These are phyloP conservation scores for Paradisaea rubra DNA, from an alignment of 2,113 vertebrate genomes.

Conservation along the genomic window DNA sequence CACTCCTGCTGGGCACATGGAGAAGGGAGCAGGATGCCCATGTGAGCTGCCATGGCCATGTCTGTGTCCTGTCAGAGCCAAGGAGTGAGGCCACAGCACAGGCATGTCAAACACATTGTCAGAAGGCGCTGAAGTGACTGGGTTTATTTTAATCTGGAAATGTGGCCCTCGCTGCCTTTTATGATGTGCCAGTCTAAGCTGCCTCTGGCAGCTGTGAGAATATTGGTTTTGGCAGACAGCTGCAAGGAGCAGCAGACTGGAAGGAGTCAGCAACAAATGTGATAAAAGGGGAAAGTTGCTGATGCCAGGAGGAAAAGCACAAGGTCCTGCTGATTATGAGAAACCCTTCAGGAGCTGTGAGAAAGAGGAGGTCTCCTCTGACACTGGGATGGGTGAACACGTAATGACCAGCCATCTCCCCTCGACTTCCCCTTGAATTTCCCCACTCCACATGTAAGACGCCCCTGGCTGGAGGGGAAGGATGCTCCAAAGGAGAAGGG, in stretches of 20 bases:
- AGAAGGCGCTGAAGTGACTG: conserved; percentile 58
- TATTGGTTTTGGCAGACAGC: conserved; percentile 70
- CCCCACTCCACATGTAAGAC: background rate
- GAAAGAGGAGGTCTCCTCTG: background rate
- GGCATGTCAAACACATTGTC: conserved; percentile 56
- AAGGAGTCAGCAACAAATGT: conserved; percentile 68
- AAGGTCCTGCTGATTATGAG: conserved; percentile 24
- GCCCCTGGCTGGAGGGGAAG: background rate
- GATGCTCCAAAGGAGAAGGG: background rate
- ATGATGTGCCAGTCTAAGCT: conserved; percentile 67
- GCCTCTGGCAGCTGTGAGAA: conserved; percentile 66
- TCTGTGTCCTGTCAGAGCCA: conserved; percentile 15
- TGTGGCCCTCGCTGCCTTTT: conserved; percentile 57
- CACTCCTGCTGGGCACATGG: background rate
- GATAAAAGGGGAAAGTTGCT: conserved; percentile 64
- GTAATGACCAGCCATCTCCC: background rate
- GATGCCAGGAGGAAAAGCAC: conserved; percentile 53
- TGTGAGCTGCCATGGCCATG: background rate
- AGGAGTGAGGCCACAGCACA: conserved; percentile 2
- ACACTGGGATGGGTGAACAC: background rate
- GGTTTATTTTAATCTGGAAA: conserved; percentile 65
- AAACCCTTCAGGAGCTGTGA: conserved; percentile 16
- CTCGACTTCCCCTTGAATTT: background rate
- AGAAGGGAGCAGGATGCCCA: background rate
- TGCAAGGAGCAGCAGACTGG: conserved; percentile 63